Evolutionary conservation across 2,113 vertebrate species (phyloP).

Genomic region (Otus sunia): DNA sequence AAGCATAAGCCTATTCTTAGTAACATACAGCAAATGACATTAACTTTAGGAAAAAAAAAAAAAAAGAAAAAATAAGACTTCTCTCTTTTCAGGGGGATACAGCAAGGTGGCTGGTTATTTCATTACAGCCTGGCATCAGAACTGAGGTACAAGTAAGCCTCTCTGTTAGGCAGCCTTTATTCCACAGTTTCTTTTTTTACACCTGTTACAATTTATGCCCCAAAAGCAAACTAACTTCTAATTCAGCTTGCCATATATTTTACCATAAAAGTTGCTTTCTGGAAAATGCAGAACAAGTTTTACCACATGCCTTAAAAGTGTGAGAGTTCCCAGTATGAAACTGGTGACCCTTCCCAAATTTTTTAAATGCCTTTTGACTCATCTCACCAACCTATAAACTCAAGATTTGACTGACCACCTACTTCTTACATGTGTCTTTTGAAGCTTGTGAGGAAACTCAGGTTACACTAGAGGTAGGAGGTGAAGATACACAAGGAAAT

Average conservation of each 20-base stretch:
- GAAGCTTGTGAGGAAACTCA: neutral
- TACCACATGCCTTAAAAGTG: neutral
- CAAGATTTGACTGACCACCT: neutral
- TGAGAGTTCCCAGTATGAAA: neutral
- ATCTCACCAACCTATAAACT: neutral
- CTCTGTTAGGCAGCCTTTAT: neutral
- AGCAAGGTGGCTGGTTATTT: neutral
- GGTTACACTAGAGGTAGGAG: neutral
- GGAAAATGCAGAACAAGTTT: conserved; percentile 14
- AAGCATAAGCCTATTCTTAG: neutral
- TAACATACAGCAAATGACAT: neutral
- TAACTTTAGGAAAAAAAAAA: neutral
- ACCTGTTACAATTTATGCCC: neutral
- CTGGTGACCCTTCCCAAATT: neutral
- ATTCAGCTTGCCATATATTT: neutral
- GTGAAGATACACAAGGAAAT: neutral
- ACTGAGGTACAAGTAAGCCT: neutral
- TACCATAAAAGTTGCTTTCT: neutral
- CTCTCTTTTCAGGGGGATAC: neutral
- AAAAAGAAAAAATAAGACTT: neutral
- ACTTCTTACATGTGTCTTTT: neutral
- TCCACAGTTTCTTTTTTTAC: neutral
- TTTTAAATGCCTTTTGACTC: neutral
- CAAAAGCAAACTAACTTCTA: neutral
- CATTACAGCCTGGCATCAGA: neutral